Conservation (phyloP, 1,140 invertebrate genomes). For the Hesperophylax magnus region DNA sequence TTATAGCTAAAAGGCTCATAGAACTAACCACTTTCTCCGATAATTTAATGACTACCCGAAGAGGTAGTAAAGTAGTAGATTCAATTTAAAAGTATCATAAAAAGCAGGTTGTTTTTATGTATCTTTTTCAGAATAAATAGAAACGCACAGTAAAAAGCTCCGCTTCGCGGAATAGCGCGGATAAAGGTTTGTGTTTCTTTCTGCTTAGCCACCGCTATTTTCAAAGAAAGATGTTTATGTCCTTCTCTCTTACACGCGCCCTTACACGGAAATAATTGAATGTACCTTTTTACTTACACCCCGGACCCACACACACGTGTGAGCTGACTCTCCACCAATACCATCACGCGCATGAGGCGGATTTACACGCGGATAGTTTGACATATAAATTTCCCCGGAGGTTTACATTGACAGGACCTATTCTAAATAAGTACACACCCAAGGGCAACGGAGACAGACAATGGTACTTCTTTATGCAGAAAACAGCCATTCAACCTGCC, state of each 20-base stretch:
- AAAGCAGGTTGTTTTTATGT: no score
- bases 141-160: no score
- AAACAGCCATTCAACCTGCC: no score
- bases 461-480: slow-evolving; percentile 2
- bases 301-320: not conserved
- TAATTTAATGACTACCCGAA: no score
- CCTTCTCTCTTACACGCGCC: not conserved
- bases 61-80: no score
- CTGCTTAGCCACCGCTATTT: not conserved
- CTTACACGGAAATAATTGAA: slow-evolving; percentile 22
- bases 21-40: no score
- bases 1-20: no score
- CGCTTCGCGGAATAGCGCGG: not conserved
- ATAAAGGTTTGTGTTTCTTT: not conserved
- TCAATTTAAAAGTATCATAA: no score
- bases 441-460: slow-evolving; percentile 29
- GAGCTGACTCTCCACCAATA: slow-evolving; percentile 22
- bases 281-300: slow-evolving; percentile 33
- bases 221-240: not conserved
- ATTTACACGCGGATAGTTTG: slow-evolving; percentile 53
- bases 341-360: slow-evolving; percentile 21
- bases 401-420: slow-evolving; percentile 53
- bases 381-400: slow-evolving; percentile 54
- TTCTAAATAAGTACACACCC: slow-evolving; percentile 51
- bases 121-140: no score